These are phyloP conservation scores for Malurus melanocephalus DNA, from an alignment of 2,113 vertebrate genomes.

Conservation along the genomic window DNA sequence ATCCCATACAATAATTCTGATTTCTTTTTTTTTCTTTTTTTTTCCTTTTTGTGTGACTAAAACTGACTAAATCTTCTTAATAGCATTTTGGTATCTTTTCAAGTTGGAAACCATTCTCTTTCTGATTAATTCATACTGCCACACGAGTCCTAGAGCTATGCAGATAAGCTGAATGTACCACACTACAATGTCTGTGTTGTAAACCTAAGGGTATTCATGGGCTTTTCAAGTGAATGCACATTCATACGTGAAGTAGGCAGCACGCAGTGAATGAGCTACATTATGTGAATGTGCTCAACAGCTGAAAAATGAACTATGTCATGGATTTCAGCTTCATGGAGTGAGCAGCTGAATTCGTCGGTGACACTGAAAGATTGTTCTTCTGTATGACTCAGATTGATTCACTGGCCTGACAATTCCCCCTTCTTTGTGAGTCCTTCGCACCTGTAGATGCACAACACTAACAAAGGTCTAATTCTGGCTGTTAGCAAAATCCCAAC, in stretches of 20 bases:
- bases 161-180: conserved; percentile 30
- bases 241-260: conserved; percentile 54
- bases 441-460: conserved; percentile 63
- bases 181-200: conserved; percentile 15
- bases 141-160: background rate
- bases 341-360: conserved; percentile 8
- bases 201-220: conserved; percentile 22
- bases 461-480: conserved; percentile 52
- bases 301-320: conserved; percentile 55
- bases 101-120: background rate
- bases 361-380: conserved; percentile 48
- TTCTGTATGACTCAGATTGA: conserved; percentile 18
- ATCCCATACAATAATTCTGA: background rate
- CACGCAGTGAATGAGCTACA: conserved; percentile 48
- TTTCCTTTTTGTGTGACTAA: background rate
- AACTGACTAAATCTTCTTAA: conserved; percentile 6
- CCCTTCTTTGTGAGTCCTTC: conserved; percentile 16
- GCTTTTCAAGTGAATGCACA: conserved; percentile 57
- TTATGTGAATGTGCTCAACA: conserved; percentile 60
- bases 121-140: conserved; percentile 27
- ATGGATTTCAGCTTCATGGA: conserved; percentile 46
- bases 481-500: conserved; percentile 1
- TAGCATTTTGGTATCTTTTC: conserved; percentile 14
- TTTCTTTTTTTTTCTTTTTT: background rate
- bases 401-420: conserved; percentile 48